Percentiles rank a stretch among this genome's conserved stretches.
Conservation (phyloP, 1,140 invertebrate genomes). For the Adelges cooleyi region DNA sequence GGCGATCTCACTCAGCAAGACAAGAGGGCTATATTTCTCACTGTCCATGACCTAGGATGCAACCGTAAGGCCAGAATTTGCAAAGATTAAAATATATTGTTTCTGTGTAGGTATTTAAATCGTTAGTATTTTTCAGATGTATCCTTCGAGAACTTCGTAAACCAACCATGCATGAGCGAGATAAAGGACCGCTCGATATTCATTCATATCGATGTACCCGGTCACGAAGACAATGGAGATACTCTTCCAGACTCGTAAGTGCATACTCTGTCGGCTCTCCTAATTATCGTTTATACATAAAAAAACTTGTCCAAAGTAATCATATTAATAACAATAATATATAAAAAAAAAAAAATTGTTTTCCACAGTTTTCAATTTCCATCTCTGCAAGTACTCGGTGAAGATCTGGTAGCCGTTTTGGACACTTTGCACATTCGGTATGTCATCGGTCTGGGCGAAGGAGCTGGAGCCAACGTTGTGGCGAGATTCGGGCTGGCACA, state of each 20-base stretch:
- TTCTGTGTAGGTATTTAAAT: not conserved
- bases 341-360: not conserved
- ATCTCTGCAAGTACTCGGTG: constrained; percentile 66
- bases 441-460: constrained; percentile 76
- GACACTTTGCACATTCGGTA: constrained; percentile 67
- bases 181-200: constrained; percentile 76
- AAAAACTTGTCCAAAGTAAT: too few relatives aligned
- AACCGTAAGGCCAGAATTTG: constrained; percentile 55
- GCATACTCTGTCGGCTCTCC: constrained; percentile 6
- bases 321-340: too few relatives aligned
- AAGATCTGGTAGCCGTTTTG: constrained; percentile 68
- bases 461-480: constrained; percentile 78
- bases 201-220: constrained; percentile 78
- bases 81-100: too few relatives aligned
- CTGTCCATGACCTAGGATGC: constrained; percentile 79
- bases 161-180: constrained; percentile 68
- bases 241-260: constrained; percentile 54
- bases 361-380: constrained; percentile 61
- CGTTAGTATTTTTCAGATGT: constrained; percentile 51
- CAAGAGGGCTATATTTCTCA: constrained; percentile 69
- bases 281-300: too few relatives aligned
- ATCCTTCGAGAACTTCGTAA: constrained; percentile 62
- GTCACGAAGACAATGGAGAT: constrained; percentile 70
- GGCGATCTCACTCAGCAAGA: constrained; percentile 65
- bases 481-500: constrained; percentile 71